Evolutionary conservation across 2,113 vertebrate genomes (phyloP).

Genomic region (Mastomys natalensis): DNA sequence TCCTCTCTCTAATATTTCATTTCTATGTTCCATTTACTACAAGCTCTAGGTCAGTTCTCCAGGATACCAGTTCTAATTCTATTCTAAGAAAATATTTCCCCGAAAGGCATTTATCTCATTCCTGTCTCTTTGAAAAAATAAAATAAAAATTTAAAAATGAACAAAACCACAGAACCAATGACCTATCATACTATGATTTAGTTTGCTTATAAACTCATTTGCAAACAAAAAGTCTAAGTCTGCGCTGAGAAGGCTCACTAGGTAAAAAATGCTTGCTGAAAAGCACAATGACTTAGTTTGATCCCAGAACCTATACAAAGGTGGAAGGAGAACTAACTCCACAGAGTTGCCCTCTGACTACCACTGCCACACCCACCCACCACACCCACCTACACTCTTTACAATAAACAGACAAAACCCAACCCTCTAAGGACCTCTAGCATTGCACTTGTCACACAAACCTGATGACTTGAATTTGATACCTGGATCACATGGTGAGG

Average conservation of each 20-base stretch:
- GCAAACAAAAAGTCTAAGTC: not conserved
- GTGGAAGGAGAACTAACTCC: not conserved
- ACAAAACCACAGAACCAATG: not conserved
- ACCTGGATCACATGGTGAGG: not conserved
- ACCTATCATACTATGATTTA: not conserved
- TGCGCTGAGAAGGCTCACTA: not conserved
- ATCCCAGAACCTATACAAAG: not conserved
- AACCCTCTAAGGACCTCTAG: not conserved
- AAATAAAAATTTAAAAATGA: not conserved
- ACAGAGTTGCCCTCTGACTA: not conserved
- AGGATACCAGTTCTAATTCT: not conserved
- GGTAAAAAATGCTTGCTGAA: not conserved
- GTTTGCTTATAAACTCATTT: not conserved
- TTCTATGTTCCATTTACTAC: slow-evolving; percentile 8
- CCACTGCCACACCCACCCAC: not conserved
- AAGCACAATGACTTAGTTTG: not conserved
- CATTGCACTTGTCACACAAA: not conserved
- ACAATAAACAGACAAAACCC: not conserved
- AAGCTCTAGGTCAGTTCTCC: not conserved
- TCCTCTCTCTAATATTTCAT: not conserved
- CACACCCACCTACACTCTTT: not conserved
- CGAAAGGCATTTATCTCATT: not conserved
- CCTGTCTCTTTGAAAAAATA: too few relatives aligned
- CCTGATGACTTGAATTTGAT: not conserved
- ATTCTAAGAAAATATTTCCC: not conserved